These are phyloP conservation scores for Morbakka virulenta DNA, from an alignment of 30 jellyfish, hydroid and myxozoan species.

Conservation along the genomic window DNA sequence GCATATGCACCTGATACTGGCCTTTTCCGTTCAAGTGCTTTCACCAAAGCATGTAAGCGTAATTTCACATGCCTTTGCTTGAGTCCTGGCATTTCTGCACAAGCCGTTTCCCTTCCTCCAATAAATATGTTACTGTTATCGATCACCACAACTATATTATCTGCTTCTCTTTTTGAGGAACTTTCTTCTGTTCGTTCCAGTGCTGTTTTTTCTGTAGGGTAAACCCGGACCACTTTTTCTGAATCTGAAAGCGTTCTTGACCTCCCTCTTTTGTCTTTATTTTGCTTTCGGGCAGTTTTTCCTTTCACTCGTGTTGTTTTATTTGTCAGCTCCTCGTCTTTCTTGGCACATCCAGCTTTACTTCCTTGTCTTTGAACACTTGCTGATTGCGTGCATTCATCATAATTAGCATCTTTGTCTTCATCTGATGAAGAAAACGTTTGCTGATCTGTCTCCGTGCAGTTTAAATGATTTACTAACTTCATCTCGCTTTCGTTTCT, in stretches of 20 bases:
- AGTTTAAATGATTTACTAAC: too few species aligned
- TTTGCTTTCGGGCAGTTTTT: neutral
- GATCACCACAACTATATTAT: conserved; percentile 40
- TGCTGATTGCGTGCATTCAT: too few species aligned
- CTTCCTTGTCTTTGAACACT: too few species aligned
- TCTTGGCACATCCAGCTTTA: too few species aligned
- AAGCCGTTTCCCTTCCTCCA: conserved; percentile 92
- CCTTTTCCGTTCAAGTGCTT: conserved; percentile 67
- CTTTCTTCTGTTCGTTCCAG: neutral
- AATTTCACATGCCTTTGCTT: conserved; percentile 81
- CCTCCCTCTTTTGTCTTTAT: neutral
- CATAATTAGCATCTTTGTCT: too few species aligned
- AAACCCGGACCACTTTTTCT: neutral
- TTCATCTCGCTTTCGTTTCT: too few species aligned
- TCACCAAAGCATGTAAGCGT: conserved; percentile 60
- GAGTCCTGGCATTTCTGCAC: conserved; percentile 59
- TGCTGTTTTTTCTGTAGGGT: neutral
- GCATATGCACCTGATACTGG: conserved; percentile 64
- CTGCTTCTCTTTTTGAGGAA: neutral
- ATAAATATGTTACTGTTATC: conserved; percentile 89
- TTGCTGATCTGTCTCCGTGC: too few species aligned
- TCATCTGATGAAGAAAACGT: too few species aligned
- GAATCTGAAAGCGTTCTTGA: neutral
- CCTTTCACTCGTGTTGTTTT: neutral
- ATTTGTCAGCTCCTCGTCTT: too few species aligned